These are phyloP conservation scores for Rhynchotus rufescens DNA, from an alignment of 2,797 vertebrate genomes.

Conservation along the genomic window DNA sequence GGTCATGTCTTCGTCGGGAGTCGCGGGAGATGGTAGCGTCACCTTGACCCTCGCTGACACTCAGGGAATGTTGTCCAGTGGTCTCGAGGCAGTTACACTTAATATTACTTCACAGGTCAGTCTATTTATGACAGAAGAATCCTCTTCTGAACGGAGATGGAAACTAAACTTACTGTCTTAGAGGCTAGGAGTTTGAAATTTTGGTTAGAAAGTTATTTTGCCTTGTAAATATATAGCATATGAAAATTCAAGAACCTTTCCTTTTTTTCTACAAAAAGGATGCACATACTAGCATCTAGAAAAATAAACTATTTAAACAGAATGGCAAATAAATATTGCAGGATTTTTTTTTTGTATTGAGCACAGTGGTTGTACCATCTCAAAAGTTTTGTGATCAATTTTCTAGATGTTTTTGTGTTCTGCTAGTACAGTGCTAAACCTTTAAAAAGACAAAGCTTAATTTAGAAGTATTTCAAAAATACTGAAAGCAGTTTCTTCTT, in stretches of 20 bases:
- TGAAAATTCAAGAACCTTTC: neutral
- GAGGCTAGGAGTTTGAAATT: neutral
- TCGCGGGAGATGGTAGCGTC: slow-evolving; percentile 90
- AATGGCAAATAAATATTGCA: neutral
- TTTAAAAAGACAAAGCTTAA: neutral
- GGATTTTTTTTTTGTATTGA: neutral
- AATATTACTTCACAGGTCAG: slow-evolving; percentile 88
- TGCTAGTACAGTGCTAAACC: neutral
- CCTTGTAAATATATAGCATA: neutral
- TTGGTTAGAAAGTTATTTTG: neutral
- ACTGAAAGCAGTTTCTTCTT: neutral
- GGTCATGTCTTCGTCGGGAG: slow-evolving; percentile 91
- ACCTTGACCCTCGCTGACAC: slow-evolving; percentile 94
- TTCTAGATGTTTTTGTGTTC: neutral
- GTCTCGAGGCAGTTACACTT: slow-evolving; percentile 91
- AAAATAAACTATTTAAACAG: neutral
- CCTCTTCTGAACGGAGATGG: neutral
- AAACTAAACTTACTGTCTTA: neutral
- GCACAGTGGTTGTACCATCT: neutral
- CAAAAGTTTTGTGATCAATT: neutral
- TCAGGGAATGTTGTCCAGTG: slow-evolving; percentile 89
- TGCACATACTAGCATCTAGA: neutral
- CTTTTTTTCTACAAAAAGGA: accelerated
- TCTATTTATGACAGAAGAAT: slow-evolving; percentile 41
- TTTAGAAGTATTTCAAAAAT: neutral